Conservation (phyloP, 2,113 vertebrate species). For the Pterocles burchelli region DNA sequence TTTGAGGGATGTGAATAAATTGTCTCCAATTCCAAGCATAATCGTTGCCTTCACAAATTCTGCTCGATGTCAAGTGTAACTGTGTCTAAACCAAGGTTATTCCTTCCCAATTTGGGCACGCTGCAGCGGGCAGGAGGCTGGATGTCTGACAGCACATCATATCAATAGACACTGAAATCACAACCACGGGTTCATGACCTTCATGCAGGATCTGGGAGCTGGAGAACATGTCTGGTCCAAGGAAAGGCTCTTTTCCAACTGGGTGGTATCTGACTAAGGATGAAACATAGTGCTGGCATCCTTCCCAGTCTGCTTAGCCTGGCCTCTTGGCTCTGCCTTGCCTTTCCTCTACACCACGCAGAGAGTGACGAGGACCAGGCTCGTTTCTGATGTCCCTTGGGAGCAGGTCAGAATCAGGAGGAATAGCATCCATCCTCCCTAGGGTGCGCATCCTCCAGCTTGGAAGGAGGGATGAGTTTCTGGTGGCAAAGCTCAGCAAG, state of each 20-base stretch:
- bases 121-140: background rate
- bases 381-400: accelerated
- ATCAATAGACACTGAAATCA: background rate
- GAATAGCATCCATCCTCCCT: background rate
- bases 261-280: background rate
- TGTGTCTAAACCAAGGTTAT: background rate
- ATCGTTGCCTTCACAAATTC: background rate
- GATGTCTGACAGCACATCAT: accelerated
- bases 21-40: background rate
- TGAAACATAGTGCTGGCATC: background rate
- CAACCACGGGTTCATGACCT: background rate
- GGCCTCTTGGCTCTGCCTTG: background rate
- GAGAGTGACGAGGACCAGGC: background rate
- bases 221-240: background rate
- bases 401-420: background rate
- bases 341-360: accelerated
- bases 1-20: background rate
- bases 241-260: background rate
- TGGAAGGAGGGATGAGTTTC: background rate
- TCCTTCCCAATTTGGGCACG: background rate
- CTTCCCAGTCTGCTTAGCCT: background rate
- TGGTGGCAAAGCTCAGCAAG: background rate
- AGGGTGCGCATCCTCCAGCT: background rate
- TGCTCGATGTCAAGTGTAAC: background rate
- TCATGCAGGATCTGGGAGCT: background rate